Evolutionary conservation across 2,113 vertebrate genomes (phyloP), one percentile per base, ranked within the genome.

Genomic region (Anhinga anhinga): DNA sequence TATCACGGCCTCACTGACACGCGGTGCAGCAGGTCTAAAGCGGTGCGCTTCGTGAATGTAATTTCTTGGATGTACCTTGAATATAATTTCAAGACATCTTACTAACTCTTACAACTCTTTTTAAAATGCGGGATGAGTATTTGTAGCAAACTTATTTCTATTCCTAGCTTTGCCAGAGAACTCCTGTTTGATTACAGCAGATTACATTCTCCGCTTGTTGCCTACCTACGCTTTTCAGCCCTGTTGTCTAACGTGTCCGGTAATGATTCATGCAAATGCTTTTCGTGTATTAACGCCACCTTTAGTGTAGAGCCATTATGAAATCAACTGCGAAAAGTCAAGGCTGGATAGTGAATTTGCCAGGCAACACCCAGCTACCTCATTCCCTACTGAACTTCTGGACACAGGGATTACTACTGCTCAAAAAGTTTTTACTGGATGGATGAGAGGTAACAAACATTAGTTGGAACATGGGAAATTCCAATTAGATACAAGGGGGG

Each of bases 171-270:
- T 47, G 70, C 29, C 69, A 58, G 34, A 40, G 38, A 58, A 8
- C 42, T 52, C 55, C 50, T 42, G n/a, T 21, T 25, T 50, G 36
- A 32, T 17, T 12, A 14, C 15, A 56, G 34, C 25, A 53, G 22
- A 16, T 71, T 7, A 47, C 0, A 3, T 49, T 55, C n/a, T 49
- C 53, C 1, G 1, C 47, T 17, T 47, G 26, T 4, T 50, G 56
- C 14, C 32, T 25, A 30, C 55, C n/a, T 20, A 14, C 25, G 1
- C 36, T 61, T 55, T 13, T 17, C 58, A 53, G 19, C 45, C 71
- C 63, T 22, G 40, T 5, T 29, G n/a, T 40, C 74, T 17, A 36
- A 59, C 15, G 1, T 2, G 19, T 16, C 56, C 27, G 20, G 42
- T 50, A 26, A 62, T 0, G 9, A 25, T 9, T 53, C 32, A 18